phyloP scores from a whole-genome alignment of 1,140 invertebrate species.

The Dreissena rostriformis region DNA sequence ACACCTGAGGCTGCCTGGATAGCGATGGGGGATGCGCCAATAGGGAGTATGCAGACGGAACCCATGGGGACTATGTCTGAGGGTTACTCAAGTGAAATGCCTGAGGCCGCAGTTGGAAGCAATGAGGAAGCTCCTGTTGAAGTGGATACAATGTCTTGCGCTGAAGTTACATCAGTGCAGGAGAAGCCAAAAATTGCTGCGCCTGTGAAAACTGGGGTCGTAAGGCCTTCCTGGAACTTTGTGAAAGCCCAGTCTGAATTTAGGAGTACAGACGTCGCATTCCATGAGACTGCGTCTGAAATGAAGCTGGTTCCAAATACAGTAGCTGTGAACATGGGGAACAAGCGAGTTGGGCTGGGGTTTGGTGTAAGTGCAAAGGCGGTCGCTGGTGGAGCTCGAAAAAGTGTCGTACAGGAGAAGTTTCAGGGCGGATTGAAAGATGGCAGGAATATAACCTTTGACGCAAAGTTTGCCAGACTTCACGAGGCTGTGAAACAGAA shows the following conservation, averaged over 20 bases:
- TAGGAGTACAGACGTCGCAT: conserved; percentile 51
- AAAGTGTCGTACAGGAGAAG: neutral
- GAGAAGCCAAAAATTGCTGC: neutral
- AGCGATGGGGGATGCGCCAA: neutral
- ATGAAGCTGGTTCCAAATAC: conserved; percentile 18
- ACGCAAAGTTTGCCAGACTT: conserved; percentile 32
- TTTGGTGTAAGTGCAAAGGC: conserved; percentile 24
- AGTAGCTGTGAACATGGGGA: conserved; percentile 39
- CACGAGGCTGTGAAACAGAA: conserved; percentile 18
- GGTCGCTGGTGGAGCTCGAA: neutral
- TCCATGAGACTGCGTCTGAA: conserved; percentile 24
- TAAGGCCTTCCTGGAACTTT: conserved; percentile 44
- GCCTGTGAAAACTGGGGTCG: conserved; percentile 30
- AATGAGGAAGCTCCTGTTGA: neutral
- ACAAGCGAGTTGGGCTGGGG: conserved; percentile 39
- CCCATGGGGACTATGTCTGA: too few species aligned
- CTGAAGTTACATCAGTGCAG: neutral
- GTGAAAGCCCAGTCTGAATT: conserved; percentile 50
- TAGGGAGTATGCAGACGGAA: neutral
- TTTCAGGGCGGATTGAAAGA: conserved; percentile 26
- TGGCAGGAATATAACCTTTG: conserved; percentile 15
- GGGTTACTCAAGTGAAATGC: too few species aligned
- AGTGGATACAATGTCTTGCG: neutral
- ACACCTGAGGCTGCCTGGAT: neutral
- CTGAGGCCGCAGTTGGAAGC: too few species aligned